Conservation (phyloP, 2,113 vertebrate genomes). For the Monopterus albus region DNA sequence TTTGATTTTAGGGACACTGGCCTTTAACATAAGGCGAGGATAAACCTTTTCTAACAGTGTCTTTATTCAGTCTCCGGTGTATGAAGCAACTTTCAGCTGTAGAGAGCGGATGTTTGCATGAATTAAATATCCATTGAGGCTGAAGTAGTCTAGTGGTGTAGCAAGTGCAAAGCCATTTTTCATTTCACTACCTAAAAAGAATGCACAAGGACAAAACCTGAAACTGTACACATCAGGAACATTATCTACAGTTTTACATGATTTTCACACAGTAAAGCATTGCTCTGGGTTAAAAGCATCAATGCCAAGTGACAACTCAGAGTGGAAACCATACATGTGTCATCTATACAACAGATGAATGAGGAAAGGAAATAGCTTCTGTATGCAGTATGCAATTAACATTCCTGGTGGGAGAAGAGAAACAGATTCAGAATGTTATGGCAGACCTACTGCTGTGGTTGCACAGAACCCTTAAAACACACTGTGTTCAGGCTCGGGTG, state of each 20-base stretch:
- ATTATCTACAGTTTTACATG: conserved; percentile 39
- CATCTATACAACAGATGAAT: conserved; percentile 5
- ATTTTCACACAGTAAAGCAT: conserved; percentile 8
- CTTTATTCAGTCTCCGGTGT: conserved; percentile 29
- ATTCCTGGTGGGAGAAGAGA: conserved; percentile 37
- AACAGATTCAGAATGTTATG: conserved; percentile 24
- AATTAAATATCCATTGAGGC: conserved; percentile 65
- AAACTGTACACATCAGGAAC: conserved; percentile 9
- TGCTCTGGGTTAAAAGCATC: conserved; percentile 4
- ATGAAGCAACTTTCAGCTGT: conserved; percentile 30
- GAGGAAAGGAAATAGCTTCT: conserved; percentile 23
- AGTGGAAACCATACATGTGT: neutral
- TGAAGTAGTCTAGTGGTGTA: conserved; percentile 34
- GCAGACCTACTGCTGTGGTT: conserved; percentile 43
- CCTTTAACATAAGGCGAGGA: conserved; percentile 3
- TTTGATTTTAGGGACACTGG: conserved; percentile 5
- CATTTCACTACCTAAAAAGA: conserved; percentile 29
- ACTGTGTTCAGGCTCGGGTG: conserved; percentile 31
- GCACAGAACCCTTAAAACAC: conserved; percentile 34
- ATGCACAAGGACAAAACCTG: neutral
- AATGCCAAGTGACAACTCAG: neutral
- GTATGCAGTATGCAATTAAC: conserved; percentile 39
- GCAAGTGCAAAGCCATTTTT: conserved; percentile 20
- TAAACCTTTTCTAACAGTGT: conserved; percentile 11
- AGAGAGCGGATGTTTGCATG: conserved; percentile 69